phyloP scores from a whole-genome alignment of 1,140 invertebrate genomes.

The Cyphomyrmex costatus region DNA sequence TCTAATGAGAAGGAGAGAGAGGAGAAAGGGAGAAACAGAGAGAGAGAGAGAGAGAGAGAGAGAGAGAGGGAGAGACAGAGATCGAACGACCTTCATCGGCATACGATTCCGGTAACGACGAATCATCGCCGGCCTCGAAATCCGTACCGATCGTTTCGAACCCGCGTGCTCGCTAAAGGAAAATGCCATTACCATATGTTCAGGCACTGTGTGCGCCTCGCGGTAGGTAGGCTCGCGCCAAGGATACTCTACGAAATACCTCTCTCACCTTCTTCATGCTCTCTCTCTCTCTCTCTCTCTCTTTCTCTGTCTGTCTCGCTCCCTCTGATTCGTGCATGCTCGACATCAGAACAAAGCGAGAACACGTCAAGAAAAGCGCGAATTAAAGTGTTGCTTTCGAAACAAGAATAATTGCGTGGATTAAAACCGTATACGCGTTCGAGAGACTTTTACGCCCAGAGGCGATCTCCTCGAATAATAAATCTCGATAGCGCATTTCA shows the following conservation, averaged over 20 bases:
- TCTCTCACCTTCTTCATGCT: conserved; percentile 26
- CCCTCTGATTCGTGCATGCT: neutral
- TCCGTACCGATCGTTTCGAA: conserved; percentile 64
- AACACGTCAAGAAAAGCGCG: conserved; percentile 30
- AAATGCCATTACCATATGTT: conserved; percentile 60
- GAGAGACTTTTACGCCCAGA: neutral
- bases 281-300: neutral
- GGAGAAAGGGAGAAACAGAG: conserved; percentile 76
- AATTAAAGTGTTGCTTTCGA: conserved; percentile 36
- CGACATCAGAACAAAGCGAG: conserved; percentile 27
- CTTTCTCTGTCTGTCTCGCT: conserved; percentile 5
- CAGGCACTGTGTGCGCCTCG: neutral
- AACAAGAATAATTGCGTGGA: conserved; percentile 32
- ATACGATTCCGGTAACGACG: conserved; percentile 82
- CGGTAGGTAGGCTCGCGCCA: conserved; percentile 37
- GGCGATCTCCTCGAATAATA: neutral
- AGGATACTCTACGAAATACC: conserved; percentile 46
- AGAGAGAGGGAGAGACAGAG: conserved; percentile 75
- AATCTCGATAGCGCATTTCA: neutral
- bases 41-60: conserved; percentile 76
- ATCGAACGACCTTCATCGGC: conserved; percentile 77
- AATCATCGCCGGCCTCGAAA: conserved; percentile 81
- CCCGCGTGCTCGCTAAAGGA: conserved; percentile 39
- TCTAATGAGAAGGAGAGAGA: conserved; percentile 61
- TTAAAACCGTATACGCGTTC: neutral